Percentiles rank a stretch among this genome's conserved stretches.
phyloP scores from a whole-genome alignment of 2,888 invertebrate species.

The Standfussiana lucernea region DNA sequence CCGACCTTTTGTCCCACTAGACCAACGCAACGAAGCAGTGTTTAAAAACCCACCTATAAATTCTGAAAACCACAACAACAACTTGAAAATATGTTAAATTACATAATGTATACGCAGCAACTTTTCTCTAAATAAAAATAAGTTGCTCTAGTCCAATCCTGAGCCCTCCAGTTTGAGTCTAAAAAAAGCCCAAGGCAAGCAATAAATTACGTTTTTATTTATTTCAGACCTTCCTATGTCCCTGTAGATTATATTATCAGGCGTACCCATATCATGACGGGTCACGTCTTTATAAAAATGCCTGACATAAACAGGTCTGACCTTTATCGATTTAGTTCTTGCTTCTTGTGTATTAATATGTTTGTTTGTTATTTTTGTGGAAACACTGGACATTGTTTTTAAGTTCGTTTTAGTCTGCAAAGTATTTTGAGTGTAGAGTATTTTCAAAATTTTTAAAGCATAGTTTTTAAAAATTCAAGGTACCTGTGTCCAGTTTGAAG shows the following conservation, averaged over 20 bases:
- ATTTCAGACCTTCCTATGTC: conserved; percentile 31
- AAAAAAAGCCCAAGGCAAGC: background rate
- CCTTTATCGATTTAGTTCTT: conserved; percentile 42
- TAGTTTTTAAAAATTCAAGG: background rate
- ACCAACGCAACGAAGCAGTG: too few species aligned
- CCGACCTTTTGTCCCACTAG: too few species aligned
- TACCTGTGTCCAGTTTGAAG: background rate
- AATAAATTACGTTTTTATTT: conserved; percentile 56
- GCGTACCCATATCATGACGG: conserved; percentile 42
- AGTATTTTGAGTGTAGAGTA: background rate
- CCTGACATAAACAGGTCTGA: conserved; percentile 49
- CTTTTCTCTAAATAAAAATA: background rate
- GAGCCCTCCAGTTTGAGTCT: background rate
- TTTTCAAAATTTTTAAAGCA: background rate
- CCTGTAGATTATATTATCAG: conserved; percentile 56
- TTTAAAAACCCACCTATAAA: conserved; percentile 2
- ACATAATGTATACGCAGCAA: background rate
- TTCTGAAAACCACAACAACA: background rate
- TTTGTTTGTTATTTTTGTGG: conserved; percentile 15
- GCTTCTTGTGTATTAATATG: conserved; percentile 26
- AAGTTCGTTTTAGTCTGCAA: background rate
- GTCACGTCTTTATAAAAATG: conserved; percentile 58
- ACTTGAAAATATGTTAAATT: background rate
- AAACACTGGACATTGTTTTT: background rate
- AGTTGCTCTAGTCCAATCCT: background rate